Evolutionary conservation across 2,888 invertebrate species (phyloP), one percentile per base, ranked within the genome.

Genomic region (Craniophora ligustri): DNA sequence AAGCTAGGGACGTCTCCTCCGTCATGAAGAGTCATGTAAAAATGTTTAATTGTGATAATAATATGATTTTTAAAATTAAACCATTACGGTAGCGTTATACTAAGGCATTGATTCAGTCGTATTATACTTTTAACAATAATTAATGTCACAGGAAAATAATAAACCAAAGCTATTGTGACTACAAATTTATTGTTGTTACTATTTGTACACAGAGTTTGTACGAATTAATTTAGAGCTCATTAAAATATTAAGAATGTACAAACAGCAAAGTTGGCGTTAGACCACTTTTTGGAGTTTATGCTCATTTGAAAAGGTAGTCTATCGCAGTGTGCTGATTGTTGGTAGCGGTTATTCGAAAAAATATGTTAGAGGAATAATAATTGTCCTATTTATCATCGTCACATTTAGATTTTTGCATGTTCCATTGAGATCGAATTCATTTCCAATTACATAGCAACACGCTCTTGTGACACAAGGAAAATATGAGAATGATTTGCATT

Each of bases 41-140:
- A 57, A 53, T 40, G n/a, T 51, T 57, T 54, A 67, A 73, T 73
- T 77, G 78, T 79, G 78, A 78, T 76, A 72, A 10, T 10, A 26
- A n/a, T 74, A 59, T 67, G 60, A 65, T 63, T 68, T 63, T 68
- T 42, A 59, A 44, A 45, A 56, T 55, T 23, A 57, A 67, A 71
- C 46, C 47, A 69, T 54, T 54, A 54, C 34, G 40, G 56, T 63
- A 68, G 63, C 15, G 13, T 44, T 36, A 68, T 21, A 48, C 19
- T 16, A 61, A 61, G 44, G 28, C 30, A 40, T 44, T 11, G 42
- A 36, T 64, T 45, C 21, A 67, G 47, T 62, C 26, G 42, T 47
- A 68, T 63, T 47, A 68, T 62, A 63, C 28, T 38, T 64, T 69
- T 18, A 39, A 32, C 28, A 46, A 42, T 46, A 46, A 49, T 21